phyloP scores from a whole-genome alignment of 64 coral and sea anemone species.

The Montipora sp. region DNA sequence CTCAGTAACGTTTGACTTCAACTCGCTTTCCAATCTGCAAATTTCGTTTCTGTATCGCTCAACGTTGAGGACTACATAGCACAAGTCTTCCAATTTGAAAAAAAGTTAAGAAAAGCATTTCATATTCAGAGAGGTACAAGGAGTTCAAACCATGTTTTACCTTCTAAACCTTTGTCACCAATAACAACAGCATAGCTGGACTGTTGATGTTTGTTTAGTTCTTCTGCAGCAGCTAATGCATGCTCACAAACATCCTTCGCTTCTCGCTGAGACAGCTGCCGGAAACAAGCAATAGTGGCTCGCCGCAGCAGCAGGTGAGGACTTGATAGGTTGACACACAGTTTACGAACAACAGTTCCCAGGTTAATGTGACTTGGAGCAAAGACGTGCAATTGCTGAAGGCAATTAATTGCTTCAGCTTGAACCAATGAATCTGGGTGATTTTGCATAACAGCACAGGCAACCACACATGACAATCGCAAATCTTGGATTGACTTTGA shows the following conservation, averaged over 20 bases:
- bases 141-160: constrained; percentile 21
- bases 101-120: neutral
- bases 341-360: constrained; percentile 81
- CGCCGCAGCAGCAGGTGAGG: constrained; percentile 90
- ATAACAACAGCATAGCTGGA: constrained; percentile 88
- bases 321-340: constrained; percentile 93
- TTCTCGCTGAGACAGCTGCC: constrained; percentile 95
- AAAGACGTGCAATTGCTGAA: constrained; percentile 99
- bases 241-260: constrained; percentile 98
- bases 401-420: constrained; percentile 96
- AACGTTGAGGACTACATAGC: too few species aligned
- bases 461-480: constrained; percentile 83
- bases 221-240: constrained; percentile 79
- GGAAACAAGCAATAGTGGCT: constrained; percentile 92
- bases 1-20: too few species aligned
- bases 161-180: constrained; percentile 99
- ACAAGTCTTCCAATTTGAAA: too few species aligned
- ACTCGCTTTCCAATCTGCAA: too few species aligned
- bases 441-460: constrained; percentile 97
- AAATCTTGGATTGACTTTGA: constrained; percentile 84
- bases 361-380: constrained; percentile 97
- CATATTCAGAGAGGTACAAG: neutral
- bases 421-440: constrained; percentile 96
- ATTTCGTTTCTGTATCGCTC: too few species aligned
- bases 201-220: constrained; percentile 61